Conservation (phyloP, 1,140 invertebrate genomes). For the Forficula auricularia region DNA sequence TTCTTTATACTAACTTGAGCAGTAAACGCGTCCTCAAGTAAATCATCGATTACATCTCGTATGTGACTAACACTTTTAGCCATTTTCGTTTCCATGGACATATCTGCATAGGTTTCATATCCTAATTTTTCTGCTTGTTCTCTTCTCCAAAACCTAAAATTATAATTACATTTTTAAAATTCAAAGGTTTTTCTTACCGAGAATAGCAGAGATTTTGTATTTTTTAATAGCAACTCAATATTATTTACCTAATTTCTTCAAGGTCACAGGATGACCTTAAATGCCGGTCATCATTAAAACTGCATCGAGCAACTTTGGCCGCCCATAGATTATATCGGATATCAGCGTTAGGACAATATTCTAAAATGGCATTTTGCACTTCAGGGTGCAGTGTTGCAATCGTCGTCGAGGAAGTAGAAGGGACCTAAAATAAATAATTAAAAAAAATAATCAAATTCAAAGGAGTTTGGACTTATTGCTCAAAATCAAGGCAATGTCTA, state of each 20-base stretch:
- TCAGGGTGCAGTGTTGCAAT: slow-evolving; percentile 51
- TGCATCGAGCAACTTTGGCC: slow-evolving; percentile 50
- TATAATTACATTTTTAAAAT: background rate
- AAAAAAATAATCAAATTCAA: too few relatives aligned
- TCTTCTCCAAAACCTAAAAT: slow-evolving; percentile 27
- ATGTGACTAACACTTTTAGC: slow-evolving; percentile 66
- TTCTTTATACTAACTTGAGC: too few relatives aligned
- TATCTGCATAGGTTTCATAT: slow-evolving; percentile 57
- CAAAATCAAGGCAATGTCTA: too few relatives aligned
- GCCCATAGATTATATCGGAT: slow-evolving; percentile 70
- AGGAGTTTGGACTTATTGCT: too few relatives aligned
- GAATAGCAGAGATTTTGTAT: slow-evolving; percentile 2
- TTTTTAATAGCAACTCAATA: slow-evolving; percentile 2
- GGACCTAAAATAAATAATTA: too few relatives aligned
- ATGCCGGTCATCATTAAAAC: slow-evolving; percentile 38
- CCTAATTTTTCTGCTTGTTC: slow-evolving; percentile 61
- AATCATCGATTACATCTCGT: slow-evolving; percentile 46
- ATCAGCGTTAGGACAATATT: slow-evolving; percentile 61
- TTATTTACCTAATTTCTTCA: slow-evolving; percentile 52
- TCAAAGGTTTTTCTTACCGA: background rate
- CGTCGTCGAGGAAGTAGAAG: too few relatives aligned
- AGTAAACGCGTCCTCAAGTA: slow-evolving; percentile 28
- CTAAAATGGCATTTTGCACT: slow-evolving; percentile 52
- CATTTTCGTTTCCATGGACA: slow-evolving; percentile 93
- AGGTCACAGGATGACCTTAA: slow-evolving; percentile 53